These are phyloP conservation scores for Drosophila repleta DNA, from an alignment of 1,140 invertebrate species.

Conservation along the genomic window DNA sequence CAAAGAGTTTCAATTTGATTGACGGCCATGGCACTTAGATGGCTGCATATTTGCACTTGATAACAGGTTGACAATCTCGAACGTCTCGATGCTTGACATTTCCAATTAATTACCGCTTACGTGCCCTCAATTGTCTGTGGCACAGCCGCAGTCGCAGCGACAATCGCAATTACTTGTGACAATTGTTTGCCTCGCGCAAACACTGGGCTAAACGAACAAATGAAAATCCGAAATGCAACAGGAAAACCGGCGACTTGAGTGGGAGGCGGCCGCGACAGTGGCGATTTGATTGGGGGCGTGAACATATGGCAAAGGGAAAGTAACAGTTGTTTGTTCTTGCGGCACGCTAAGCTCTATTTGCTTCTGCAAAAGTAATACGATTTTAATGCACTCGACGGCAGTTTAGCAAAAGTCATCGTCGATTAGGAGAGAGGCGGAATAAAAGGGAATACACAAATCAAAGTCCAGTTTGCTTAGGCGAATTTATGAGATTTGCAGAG, in stretches of 20 bases:
- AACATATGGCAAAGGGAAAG: constrained; percentile 8
- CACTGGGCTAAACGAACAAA: constrained; percentile 11
- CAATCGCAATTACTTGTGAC: constrained; percentile 23
- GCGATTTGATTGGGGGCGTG: no score
- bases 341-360: neutral
- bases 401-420: neutral
- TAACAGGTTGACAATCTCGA: constrained; percentile 28
- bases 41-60: constrained; percentile 22
- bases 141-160: neutral
- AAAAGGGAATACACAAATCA: no score
- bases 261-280: no score
- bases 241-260: no score
- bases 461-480: no score
- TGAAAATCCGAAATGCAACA: constrained; percentile 7
- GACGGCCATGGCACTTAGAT: constrained; percentile 28
- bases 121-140: constrained; percentile 10
- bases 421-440: no score
- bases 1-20: constrained; percentile 22
- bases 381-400: neutral
- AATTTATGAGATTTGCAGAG: no score
- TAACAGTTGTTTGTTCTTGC: constrained; percentile 28
- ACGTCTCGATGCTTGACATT: constrained; percentile 28
- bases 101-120: constrained; percentile 38
- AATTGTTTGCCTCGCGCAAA: constrained; percentile 39
- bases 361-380: constrained; percentile 1